phyloP scores from a whole-genome alignment of 2,888 invertebrate species.

The Lasioglossum malachurum region DNA sequence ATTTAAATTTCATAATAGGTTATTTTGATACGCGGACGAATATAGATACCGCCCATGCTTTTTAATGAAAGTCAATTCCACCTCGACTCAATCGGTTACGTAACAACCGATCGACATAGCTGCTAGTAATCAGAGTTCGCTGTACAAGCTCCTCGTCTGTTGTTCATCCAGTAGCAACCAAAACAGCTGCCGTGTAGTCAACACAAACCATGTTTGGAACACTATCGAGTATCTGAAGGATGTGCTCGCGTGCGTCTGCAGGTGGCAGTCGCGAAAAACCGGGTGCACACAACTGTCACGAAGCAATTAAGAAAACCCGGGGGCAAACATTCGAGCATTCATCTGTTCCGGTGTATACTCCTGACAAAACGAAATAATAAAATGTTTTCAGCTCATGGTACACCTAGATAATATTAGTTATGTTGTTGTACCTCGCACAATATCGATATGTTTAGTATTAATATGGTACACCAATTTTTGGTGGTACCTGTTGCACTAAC shows the following conservation, averaged over 20 bases:
- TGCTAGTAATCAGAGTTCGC: conserved; percentile 45
- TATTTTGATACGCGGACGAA: neutral
- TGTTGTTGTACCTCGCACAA: too few relatives aligned
- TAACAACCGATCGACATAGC: conserved; percentile 18
- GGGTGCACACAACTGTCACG: conserved; percentile 45
- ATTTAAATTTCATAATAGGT: conserved; percentile 1
- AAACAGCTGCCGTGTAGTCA: conserved; percentile 71
- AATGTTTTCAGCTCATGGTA: neutral
- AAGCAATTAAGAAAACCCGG: neutral
- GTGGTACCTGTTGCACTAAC: too few relatives aligned
- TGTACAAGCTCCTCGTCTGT: conserved; percentile 5
- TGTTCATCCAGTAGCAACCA: conserved; percentile 43
- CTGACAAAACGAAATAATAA: too few relatives aligned
- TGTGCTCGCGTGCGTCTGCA: conserved; percentile 30
- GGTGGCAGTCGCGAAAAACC: conserved; percentile 65
- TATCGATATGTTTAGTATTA: too few relatives aligned
- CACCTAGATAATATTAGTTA: neutral
- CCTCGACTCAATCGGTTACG: neutral
- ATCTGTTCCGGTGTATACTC: neutral
- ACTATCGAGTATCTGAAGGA: conserved; percentile 51
- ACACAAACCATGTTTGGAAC: conserved; percentile 71
- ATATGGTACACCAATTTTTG: too few relatives aligned
- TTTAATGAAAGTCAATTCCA: neutral
- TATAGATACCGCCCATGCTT: neutral
- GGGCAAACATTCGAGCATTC: neutral